Conservation (phyloP, 2,113 vertebrate genomes). For the Dendrocopos noguchii region DNA sequence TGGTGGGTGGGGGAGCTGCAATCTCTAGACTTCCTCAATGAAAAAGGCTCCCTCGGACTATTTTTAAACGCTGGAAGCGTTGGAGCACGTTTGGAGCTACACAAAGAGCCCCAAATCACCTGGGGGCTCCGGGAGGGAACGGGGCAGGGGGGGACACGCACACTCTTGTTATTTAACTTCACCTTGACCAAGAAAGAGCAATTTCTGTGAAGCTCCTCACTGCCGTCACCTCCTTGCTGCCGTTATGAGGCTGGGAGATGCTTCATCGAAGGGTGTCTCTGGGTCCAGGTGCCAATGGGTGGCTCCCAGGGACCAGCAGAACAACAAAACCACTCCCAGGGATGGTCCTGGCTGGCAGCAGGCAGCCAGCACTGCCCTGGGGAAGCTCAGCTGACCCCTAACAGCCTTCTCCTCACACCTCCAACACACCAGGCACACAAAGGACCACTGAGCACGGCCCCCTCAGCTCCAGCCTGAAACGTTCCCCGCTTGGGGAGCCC, state of each 20-base stretch:
- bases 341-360: neutral
- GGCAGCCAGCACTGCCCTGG: fast-evolving
- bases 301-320: neutral
- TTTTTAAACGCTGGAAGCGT: constrained; percentile 38
- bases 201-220: constrained; percentile 2
- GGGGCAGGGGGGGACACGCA: neutral
- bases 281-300: constrained; percentile 39
- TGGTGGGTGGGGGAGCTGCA: constrained; percentile 43
- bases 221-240: neutral
- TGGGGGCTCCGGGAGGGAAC: neutral
- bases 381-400: neutral
- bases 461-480: neutral
- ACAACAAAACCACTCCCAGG: neutral
- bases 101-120: constrained; percentile 51
- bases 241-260: constrained; percentile 19
- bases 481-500: neutral
- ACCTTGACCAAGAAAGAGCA: constrained; percentile 26
- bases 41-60: constrained; percentile 29
- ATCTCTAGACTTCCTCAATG: constrained; percentile 37
- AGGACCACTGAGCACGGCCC: neutral
- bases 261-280: neutral
- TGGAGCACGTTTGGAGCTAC: constrained; percentile 28
- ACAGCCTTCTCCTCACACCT: neutral
- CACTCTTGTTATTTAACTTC: constrained; percentile 30
- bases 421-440: neutral